These are phyloP conservation scores for Diacarnus erythraeanus DNA, from an alignment of 37 sponge, comb jelly and placozoan genomes.

Conservation along the genomic window DNA sequence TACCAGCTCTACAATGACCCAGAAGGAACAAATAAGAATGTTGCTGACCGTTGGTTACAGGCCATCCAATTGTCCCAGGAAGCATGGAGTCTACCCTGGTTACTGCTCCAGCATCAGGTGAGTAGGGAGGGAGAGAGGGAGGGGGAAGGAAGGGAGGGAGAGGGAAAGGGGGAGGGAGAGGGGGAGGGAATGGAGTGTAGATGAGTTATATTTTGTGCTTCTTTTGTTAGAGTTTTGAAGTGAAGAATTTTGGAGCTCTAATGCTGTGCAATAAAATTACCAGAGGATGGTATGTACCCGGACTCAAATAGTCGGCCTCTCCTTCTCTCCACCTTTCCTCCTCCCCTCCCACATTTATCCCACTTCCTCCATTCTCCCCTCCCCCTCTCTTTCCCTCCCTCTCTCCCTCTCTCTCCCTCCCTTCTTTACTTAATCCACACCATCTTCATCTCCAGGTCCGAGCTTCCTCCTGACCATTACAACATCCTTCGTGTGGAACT, in stretches of 20 bases:
- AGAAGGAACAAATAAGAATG: constrained; percentile 12
- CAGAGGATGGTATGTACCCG: constrained; percentile 41
- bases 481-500: constrained; percentile 45
- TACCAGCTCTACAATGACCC: constrained; percentile 65
- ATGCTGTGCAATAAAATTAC: constrained; percentile 56
- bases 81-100: constrained; percentile 64
- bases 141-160: not conserved
- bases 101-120: constrained; percentile 64
- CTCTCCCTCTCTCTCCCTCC: not conserved
- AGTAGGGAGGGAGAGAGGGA: not conserved
- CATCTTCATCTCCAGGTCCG: constrained; percentile 30
- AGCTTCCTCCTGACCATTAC: constrained; percentile 62
- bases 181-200: not conserved
- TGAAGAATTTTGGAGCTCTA: constrained; percentile 71
- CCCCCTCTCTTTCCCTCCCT: not conserved
- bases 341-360: not conserved
- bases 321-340: not conserved
- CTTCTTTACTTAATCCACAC: not conserved
- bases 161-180: constrained; percentile 22
- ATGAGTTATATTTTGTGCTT: not conserved
- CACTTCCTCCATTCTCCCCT: not conserved
- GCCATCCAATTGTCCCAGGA: constrained; percentile 38
- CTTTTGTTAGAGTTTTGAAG: constrained; percentile 24
- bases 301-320: not conserved
- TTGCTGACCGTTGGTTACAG: constrained; percentile 64